Evolutionary conservation across 2,797 vertebrate genomes (phyloP).

Genomic region (Rhinatrema bivittatum): DNA sequence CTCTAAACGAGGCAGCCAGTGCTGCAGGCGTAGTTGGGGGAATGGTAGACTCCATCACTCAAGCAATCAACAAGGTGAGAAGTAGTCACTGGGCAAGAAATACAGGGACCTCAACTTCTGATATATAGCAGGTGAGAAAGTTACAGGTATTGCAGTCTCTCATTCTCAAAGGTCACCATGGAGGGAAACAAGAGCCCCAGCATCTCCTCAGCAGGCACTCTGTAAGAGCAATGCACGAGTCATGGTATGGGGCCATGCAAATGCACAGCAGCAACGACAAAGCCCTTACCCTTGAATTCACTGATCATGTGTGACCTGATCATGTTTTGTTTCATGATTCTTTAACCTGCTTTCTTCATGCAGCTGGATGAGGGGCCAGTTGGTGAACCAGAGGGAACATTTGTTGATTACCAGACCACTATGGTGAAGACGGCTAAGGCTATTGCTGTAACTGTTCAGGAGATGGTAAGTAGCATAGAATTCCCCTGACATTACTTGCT

Average conservation of each 20-base stretch:
- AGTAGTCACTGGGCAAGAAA: neutral
- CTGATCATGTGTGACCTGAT: too few relatives aligned
- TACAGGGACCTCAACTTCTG: too few relatives aligned
- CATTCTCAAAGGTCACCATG: too few relatives aligned
- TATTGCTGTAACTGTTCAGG: slow-evolving; percentile 92
- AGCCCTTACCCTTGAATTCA: neutral
- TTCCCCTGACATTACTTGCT: too few relatives aligned
- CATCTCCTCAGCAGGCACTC: too few relatives aligned
- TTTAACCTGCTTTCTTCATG: neutral
- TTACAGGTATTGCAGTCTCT: too few relatives aligned
- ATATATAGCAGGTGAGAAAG: too few relatives aligned
- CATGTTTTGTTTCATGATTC: too few relatives aligned
- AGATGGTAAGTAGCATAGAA: slow-evolving; percentile 84
- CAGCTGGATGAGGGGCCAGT: slow-evolving; percentile 77
- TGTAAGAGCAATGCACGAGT: neutral
- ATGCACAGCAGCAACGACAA: neutral
- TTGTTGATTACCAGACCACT: slow-evolving; percentile 97
- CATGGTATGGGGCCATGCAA: neutral
- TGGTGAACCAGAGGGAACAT: slow-evolving; percentile 83
- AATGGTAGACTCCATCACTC: slow-evolving; percentile 94
- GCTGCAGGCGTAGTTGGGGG: slow-evolving; percentile 89
- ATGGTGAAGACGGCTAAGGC: slow-evolving; percentile 97
- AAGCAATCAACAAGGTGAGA: slow-evolving; percentile 81
- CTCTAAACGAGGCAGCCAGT: slow-evolving; percentile 84
- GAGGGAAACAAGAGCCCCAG: too few relatives aligned